These are phyloP conservation scores for Zootoca vivipara DNA, from an alignment of 2,113 vertebrate genomes.

Conservation along the genomic window DNA sequence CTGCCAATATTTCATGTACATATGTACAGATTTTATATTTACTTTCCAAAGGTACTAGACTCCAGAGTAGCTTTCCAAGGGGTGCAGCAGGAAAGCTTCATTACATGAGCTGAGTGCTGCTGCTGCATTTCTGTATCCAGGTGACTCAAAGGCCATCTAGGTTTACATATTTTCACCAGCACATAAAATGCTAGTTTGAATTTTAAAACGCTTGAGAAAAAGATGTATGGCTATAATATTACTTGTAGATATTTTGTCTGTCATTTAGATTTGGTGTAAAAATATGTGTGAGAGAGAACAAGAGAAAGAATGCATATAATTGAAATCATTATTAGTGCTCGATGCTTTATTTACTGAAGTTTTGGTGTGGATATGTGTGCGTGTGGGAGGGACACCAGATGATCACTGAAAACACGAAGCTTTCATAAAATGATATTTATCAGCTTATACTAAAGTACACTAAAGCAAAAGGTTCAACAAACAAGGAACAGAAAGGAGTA, in stretches of 20 bases:
- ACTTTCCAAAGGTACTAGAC: too few relatives aligned
- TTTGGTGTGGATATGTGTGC: neutral
- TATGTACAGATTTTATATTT: too few relatives aligned
- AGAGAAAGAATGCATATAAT: too few relatives aligned
- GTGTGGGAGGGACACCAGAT: neutral
- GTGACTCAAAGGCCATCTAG: neutral
- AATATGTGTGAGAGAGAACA: too few relatives aligned
- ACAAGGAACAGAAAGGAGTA: slow-evolving; percentile 10
- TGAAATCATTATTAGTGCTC: too few relatives aligned
- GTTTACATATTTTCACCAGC: neutral
- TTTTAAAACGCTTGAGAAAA: neutral
- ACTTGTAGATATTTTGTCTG: slow-evolving; percentile 8
- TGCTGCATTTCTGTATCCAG: neutral
- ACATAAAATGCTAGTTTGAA: neutral
- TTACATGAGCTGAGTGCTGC: too few relatives aligned
- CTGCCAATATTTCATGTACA: too few relatives aligned
- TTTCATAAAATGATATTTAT: slow-evolving; percentile 13
- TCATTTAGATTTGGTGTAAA: too few relatives aligned
- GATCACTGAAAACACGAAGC: slow-evolving; percentile 7
- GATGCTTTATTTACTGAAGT: neutral
- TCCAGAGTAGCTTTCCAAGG: neutral
- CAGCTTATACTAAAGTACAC: slow-evolving; percentile 7
- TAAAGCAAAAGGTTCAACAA: slow-evolving; percentile 14
- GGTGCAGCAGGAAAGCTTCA: neutral
- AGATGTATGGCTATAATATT: neutral